Evolutionary conservation across 2,888 invertebrate species (phyloP), one percentile per base, ranked within the genome.

Genomic region (Pycnomerus fuliginosus): DNA sequence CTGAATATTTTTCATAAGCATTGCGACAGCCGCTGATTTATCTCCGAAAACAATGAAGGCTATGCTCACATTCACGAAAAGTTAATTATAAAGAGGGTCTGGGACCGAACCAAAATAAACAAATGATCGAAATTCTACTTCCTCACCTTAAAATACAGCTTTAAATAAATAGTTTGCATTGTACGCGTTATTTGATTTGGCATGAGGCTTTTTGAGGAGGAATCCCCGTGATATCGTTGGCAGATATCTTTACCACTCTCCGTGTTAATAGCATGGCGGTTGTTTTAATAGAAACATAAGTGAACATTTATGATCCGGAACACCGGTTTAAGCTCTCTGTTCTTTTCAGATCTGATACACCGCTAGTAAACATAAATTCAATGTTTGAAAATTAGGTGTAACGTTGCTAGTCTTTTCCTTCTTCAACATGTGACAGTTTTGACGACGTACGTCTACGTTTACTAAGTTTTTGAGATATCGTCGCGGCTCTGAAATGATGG

Each of bases 231-330:
- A 63, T 61, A 56, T 59, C 59, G 60, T 61, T 67, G 66, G 65
- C 64, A 65, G 65, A 63, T 65, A 61, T 62, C 61, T 64, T 50
- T 53, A 44, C 43, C 55, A 51, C 53, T 35, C 11, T 55, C 56
- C 57, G 67, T 61, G 65, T 65, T 66, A 68, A 68, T 67, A 59
- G 65, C 56, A 53, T 52, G 66, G 61, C 67, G 64, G 67, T 65
- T 57, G 62, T 64, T 67, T 69, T 72, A 73, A 73, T 72, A 69
- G 70, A 71, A 72, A 72, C 73, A 72, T 73, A 73, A 72, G 72
- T 70, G 68, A 72, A 69, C 62, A 65, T 71, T 73, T 73, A 73
- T 73, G 71, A 64, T 58, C 62, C 73, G 71, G 68, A 62, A 71
- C 73, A 68, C 72, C 73, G 73, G 72, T 70, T 61, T 20, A 20